phyloP scores from a whole-genome alignment of 2,888 invertebrate genomes.

The Ethmia dodecea region DNA sequence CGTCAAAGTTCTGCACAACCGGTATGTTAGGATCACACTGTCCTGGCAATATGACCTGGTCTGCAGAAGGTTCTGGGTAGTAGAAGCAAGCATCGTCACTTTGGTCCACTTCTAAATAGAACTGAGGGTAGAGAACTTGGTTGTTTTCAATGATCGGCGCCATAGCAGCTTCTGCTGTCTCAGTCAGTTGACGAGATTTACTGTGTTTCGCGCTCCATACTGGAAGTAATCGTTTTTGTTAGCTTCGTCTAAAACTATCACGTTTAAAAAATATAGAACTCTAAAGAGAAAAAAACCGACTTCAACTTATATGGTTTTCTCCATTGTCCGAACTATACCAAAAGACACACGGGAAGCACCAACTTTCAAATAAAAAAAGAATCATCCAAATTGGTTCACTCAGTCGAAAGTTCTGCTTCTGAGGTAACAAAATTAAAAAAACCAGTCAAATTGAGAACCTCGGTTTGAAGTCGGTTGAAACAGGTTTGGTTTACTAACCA shows the following conservation, averaged over 20 bases:
- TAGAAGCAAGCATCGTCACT: constrained; percentile 51
- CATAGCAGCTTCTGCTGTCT: constrained; percentile 33
- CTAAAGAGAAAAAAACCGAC: no score
- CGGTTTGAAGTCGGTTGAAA: no score
- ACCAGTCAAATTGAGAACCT: no score
- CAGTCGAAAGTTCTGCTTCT: no score
- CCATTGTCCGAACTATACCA: no score
- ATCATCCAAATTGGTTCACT: no score
- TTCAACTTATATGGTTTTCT: no score
- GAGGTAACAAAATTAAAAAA: no score
- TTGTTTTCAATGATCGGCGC: constrained; percentile 29
- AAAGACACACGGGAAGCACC: no score
- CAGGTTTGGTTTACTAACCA: constrained; percentile 32
- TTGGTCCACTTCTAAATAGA: constrained; percentile 43
- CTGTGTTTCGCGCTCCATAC: constrained; percentile 67
- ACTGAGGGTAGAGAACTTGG: constrained; percentile 33
- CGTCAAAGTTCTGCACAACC: constrained; percentile 38
- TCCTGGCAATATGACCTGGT: constrained; percentile 50
- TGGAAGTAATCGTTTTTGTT: constrained; percentile 23
- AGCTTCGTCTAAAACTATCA: no score
- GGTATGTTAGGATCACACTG: constrained; percentile 50
- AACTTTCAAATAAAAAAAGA: no score
- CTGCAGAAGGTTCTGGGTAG: constrained; percentile 40
- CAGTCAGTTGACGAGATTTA: constrained; percentile 31
- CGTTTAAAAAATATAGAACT: no score